phyloP scores from a whole-genome alignment of 2,888 invertebrate genomes.

The Heteropelma amictum region DNA sequence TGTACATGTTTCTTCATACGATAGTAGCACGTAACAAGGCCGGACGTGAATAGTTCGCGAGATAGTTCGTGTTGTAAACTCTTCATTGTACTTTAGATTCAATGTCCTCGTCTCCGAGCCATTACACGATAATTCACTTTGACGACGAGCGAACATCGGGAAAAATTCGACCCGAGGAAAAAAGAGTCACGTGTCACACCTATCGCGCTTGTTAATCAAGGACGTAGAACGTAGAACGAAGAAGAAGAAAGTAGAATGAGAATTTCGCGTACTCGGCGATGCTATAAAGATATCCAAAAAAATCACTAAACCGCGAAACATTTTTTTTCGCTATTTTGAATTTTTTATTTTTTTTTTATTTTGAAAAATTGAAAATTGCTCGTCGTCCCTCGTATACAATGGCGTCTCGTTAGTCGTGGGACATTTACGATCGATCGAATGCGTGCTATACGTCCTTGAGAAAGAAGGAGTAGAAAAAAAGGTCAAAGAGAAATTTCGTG shows the following conservation, averaged over 20 bases:
- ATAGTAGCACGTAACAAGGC: slow-evolving; percentile 48
- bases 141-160: not conserved
- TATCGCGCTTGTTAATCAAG: not conserved
- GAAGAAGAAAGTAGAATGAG: no score
- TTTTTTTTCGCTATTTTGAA: no score
- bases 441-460: no score
- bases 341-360: no score
- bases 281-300: no score
- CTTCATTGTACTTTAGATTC: not conserved
- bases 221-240: slow-evolving; percentile 15
- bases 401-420: not conserved
- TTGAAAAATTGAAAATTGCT: not conserved
- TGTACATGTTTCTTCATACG: slow-evolving; percentile 4
- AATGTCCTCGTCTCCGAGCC: not conserved
- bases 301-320: no score
- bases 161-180: not conserved
- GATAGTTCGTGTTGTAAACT: slow-evolving; percentile 9
- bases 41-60: slow-evolving; percentile 47
- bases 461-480: no score
- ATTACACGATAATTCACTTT: slow-evolving; percentile 18
- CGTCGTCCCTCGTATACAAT: not conserved
- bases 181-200: slow-evolving; percentile 7
- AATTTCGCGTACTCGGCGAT: no score
- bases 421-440: no score
- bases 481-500: no score